Conservation (phyloP, 2,888 invertebrate genomes). For the Epistrophe eligans region DNA sequence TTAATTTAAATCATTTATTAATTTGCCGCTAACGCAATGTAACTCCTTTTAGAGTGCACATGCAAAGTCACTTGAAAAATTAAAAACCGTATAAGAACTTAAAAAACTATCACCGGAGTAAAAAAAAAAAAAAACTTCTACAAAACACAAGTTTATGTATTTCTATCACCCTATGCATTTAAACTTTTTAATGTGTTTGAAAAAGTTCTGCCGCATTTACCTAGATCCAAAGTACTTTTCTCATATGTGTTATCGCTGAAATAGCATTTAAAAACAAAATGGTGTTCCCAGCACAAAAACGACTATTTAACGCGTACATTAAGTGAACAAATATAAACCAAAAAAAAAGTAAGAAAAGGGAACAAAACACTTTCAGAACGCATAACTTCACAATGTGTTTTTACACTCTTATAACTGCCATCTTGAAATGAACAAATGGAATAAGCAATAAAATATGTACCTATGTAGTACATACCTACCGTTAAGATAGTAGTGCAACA, state of each 20-base stretch:
- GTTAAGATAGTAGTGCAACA: conserved; percentile 18
- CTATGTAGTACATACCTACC: not conserved
- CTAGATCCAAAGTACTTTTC: not conserved
- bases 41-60: not conserved
- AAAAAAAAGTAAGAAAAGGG: not conserved
- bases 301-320: conserved; percentile 17
- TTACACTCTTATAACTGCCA: conserved; percentile 9
- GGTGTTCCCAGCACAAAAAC: conserved; percentile 59
- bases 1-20: not conserved
- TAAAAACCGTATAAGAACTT: conserved; percentile 23
- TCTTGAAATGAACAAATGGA: conserved; percentile 37
- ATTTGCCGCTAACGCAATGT: conserved; percentile 12
- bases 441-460: conserved; percentile 24
- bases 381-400: conserved; percentile 26
- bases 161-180: conserved; percentile 7
- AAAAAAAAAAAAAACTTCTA: not conserved
- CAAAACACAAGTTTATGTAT: conserved; percentile 6
- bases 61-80: conserved; percentile 24
- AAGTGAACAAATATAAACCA: not conserved
- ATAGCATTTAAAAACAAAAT: conserved; percentile 54
- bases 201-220: not conserved
- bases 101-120: conserved; percentile 14
- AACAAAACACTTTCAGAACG: conserved; percentile 23
- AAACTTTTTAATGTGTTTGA: conserved; percentile 16
- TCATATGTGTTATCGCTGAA: conserved; percentile 24